Percentiles rank a stretch among this genome's conserved stretches.
Evolutionary conservation across 2,113 vertebrate species (phyloP).

Genomic region (Rhegmatorhina hoffmannsi): DNA sequence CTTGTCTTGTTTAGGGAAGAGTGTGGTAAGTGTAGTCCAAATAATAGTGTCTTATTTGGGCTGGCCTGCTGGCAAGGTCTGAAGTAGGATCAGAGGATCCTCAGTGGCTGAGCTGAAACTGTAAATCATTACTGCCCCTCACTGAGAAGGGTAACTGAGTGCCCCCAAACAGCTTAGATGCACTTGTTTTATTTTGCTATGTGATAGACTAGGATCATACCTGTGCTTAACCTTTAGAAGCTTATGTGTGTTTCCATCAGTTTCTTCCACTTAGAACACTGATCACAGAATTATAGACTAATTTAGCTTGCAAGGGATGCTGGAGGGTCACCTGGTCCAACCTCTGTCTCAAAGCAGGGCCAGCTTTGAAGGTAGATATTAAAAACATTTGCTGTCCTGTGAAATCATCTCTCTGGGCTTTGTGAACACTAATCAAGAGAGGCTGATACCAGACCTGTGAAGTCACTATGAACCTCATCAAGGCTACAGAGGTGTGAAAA

Average conservation of each 20-base stretch:
- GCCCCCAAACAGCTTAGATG: slow-evolving; percentile 1
- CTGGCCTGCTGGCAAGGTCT: neutral
- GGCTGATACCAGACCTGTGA: neutral
- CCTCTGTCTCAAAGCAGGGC: slow-evolving; percentile 4
- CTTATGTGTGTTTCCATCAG: neutral
- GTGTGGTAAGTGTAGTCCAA: neutral
- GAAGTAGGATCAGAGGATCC: neutral
- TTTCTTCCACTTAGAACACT: slow-evolving; percentile 2
- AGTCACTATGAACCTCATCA: slow-evolving; percentile 19
- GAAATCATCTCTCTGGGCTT: slow-evolving; percentile 26
- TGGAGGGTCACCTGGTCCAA: slow-evolving; percentile 14
- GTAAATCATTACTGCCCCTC: neutral
- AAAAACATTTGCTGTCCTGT: neutral
- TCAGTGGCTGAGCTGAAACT: neutral
- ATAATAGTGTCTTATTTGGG: neutral
- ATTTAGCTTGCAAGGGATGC: neutral
- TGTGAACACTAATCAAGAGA: slow-evolving; percentile 22
- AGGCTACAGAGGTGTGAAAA: neutral
- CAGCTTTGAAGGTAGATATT: slow-evolving; percentile 37
- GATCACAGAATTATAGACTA: slow-evolving; percentile 40
- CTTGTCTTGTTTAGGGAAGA: neutral
- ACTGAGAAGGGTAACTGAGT: neutral
- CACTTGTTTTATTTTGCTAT: slow-evolving; percentile 16
- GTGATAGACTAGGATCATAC: neutral
- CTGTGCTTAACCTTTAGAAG: neutral